A percentile compares a stretch with the other conserved stretches of the same genome.
phyloP scores from a whole-genome alignment of 2,888 invertebrate genomes.

The Dryococelus australis region DNA sequence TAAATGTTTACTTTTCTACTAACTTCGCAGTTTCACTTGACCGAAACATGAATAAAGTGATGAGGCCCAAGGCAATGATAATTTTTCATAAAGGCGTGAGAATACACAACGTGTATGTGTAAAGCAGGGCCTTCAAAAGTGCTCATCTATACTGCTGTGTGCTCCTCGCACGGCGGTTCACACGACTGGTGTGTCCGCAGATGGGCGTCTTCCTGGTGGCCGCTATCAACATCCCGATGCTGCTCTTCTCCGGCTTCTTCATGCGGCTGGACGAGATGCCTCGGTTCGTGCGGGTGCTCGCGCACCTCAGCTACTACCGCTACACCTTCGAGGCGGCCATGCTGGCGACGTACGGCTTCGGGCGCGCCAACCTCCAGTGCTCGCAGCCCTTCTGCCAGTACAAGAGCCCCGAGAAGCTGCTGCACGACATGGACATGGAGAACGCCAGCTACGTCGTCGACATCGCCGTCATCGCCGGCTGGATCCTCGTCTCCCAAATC shows the following conservation, averaged over 20 bases:
- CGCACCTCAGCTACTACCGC: constrained; percentile 60
- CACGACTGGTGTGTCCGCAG: constrained; percentile 59
- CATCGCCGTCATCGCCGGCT: constrained; percentile 56
- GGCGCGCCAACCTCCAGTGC: constrained; percentile 60
- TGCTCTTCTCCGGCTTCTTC: constrained; percentile 86
- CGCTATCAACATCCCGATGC: constrained; percentile 77
- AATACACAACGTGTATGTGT: too few relatives aligned
- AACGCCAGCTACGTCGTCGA: constrained; percentile 56
- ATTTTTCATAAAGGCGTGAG: too few relatives aligned
- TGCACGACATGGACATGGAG: constrained; percentile 58
- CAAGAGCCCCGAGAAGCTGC: constrained; percentile 56
- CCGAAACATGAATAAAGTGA: too few relatives aligned
- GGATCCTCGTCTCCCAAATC: constrained; percentile 53
- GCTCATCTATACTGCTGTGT: too few relatives aligned
- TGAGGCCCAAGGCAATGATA: too few relatives aligned
- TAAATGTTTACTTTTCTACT: too few relatives aligned
- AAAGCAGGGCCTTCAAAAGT: too few relatives aligned
- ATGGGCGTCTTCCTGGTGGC: constrained; percentile 81
- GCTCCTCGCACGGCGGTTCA: too few relatives aligned
- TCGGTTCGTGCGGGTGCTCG: constrained; percentile 64
- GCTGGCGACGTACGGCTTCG: constrained; percentile 62
- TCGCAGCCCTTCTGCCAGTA: constrained; percentile 57
- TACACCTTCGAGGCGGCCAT: constrained; percentile 64
- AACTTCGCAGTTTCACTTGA: too few relatives aligned
- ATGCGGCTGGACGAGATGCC: constrained; percentile 78